These are phyloP conservation scores for Andricus curvator DNA, from an alignment of 2,888 invertebrate species.

Conservation along the genomic window DNA sequence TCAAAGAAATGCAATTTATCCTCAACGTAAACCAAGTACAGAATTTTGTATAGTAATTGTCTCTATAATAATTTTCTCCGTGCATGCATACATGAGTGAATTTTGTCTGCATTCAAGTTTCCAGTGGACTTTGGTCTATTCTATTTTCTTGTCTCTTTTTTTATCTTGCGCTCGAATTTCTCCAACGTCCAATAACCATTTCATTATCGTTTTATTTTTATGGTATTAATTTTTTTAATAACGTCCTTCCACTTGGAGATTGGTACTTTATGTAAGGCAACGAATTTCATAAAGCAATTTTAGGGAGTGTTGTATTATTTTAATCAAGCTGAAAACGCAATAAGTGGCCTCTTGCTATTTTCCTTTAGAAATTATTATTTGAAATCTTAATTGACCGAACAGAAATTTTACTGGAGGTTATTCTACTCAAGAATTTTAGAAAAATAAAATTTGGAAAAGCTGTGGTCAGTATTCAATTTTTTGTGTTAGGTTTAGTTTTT, in stretches of 20 bases:
- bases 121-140: constrained; percentile 2
- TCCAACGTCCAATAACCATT: constrained; percentile 13
- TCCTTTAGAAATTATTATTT: not conserved
- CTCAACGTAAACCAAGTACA: not conserved
- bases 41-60: constrained; percentile 10
- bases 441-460: too few species aligned
- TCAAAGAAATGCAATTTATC: not conserved
- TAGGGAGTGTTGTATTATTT: not conserved
- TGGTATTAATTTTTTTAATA: constrained; percentile 3
- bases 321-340: not conserved
- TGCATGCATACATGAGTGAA: not conserved
- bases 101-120: not conserved
- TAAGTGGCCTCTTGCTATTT: not conserved
- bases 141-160: not conserved
- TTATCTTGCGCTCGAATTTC: not conserved
- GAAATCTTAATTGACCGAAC: too few species aligned
- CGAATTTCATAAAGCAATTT: not conserved
- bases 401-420: too few species aligned
- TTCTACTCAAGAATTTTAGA: too few species aligned
- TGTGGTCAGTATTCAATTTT: too few species aligned
- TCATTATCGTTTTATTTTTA: not conserved
- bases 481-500: too few species aligned
- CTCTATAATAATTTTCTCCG: not conserved
- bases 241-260: not conserved
- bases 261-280: not conserved